Evolutionary conservation across 2,888 invertebrate genomes (phyloP), one percentile per base, ranked within the genome.

Genomic region (Machimus atricapillus): DNA sequence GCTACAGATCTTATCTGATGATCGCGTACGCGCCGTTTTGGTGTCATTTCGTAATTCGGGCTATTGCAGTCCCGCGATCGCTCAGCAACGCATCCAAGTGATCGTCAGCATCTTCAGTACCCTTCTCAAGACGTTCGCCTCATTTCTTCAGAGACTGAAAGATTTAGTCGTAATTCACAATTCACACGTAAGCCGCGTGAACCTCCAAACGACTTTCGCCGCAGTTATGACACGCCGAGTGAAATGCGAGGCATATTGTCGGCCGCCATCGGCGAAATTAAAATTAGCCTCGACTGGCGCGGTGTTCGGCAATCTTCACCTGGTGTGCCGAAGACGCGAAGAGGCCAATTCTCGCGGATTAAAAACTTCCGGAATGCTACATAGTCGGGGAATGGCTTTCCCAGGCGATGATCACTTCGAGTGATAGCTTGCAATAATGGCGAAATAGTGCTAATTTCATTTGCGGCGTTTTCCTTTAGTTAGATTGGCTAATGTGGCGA

Each of bases 11-110:
- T 79, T 86, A 86, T 86, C 86, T 43, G 27, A 66, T 23, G 77
- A 86, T 78, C 56, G 77, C 78, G 58, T 86, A 86, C 58, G 58
- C 77, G 77, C 77, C 78, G 77, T 86, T 86, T 86, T 78, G 77
- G 78, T 86, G 86, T 86, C 79, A 86, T 86, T 86, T 86, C 79
- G 79, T 86, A 86, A 86, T 86, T 86, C 79, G 78, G 79, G 58
- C 79, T 78, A 86, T 86, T 86, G 76, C 77, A 46, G 58, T 56
- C 31, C 58, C 73, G 9, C 43, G 46, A 16, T 34, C 27, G 34
- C 76, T 23, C 12, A 6, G n/a, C 34, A 76, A 34, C 76, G 76
- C 40, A 8, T 74, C 34, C 74, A 74, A 7, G 16, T 6, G 27
- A 31, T 74, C 74, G 31, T n/a, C 37, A 37, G 56, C 43, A 31